These are phyloP conservation scores for Ectobius pallidus DNA, from an alignment of 2,888 invertebrate species.

Conservation along the genomic window DNA sequence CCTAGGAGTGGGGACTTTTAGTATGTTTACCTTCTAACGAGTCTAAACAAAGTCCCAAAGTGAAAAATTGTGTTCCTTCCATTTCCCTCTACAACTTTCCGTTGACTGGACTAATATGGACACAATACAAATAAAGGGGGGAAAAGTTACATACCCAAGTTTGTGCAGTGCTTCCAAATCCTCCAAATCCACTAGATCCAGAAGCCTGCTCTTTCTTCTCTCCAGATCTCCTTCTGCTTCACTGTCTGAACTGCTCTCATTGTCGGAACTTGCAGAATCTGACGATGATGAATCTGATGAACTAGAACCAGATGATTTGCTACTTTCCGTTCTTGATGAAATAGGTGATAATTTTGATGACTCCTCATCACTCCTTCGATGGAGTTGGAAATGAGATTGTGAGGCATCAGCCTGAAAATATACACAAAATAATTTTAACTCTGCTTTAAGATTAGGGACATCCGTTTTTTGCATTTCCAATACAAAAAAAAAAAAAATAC, in stretches of 20 bases:
- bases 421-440: background rate
- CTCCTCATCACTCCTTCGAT: slow-evolving; percentile 10
- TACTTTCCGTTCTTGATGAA: slow-evolving; percentile 27
- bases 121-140: too few relatives aligned
- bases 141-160: slow-evolving; percentile 24
- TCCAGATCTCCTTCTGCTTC: slow-evolving; percentile 26
- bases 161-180: slow-evolving; percentile 10
- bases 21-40: too few relatives aligned
- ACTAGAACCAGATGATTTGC: slow-evolving; percentile 31
- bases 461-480: too few relatives aligned
- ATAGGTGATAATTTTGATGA: slow-evolving; percentile 19
- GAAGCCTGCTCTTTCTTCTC: slow-evolving; percentile 23
- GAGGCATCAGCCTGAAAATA: slow-evolving; percentile 10
- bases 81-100: too few relatives aligned
- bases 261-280: slow-evolving; percentile 28
- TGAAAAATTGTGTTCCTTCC: too few relatives aligned
- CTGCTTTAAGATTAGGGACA: too few relatives aligned
- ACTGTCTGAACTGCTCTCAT: slow-evolving; percentile 35
- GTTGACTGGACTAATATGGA: too few relatives aligned
- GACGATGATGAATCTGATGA: slow-evolving; percentile 33
- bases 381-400: background rate
- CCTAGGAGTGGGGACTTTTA: too few relatives aligned
- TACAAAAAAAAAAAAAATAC: too few relatives aligned
- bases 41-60: too few relatives aligned
- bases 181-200: slow-evolving; percentile 23